Conservation (phyloP, 2,888 invertebrate genomes). For the Pedicia rivosa region DNA sequence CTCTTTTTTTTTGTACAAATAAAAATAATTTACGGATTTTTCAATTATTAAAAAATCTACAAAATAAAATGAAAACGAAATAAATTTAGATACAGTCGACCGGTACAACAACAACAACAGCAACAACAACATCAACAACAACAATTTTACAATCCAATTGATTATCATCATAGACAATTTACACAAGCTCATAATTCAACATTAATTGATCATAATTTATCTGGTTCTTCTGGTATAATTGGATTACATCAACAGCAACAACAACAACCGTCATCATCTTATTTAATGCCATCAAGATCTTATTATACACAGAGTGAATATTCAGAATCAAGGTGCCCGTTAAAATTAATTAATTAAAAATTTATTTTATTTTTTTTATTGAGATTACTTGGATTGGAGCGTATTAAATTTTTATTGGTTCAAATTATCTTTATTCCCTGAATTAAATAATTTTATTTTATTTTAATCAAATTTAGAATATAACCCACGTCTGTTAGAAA, state of each 20-base stretch:
- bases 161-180: slow-evolving; percentile 1
- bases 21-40: no score
- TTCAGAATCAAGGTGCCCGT: slow-evolving; percentile 23
- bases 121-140: slow-evolving; percentile 11
- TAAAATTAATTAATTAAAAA: not conserved
- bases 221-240: not conserved
- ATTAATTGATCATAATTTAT: not conserved
- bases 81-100: slow-evolving; percentile 24
- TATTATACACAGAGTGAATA: slow-evolving; percentile 23
- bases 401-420: no score
- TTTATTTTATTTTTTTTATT: no score
- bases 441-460: no score
- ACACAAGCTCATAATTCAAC: slow-evolving; percentile 2
- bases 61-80: not conserved
- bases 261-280: slow-evolving; percentile 6
- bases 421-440: no score
- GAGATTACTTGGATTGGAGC: no score
- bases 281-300: no score
- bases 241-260: slow-evolving; percentile 2
- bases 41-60: no score
- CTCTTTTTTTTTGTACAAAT: no score
- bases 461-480: no score
- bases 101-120: slow-evolving; percentile 17
- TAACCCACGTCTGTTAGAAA: no score
- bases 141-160: no score